Evolutionary conservation across 2,113 vertebrate genomes (phyloP).

Genomic region (Mormoops blainvillei): DNA sequence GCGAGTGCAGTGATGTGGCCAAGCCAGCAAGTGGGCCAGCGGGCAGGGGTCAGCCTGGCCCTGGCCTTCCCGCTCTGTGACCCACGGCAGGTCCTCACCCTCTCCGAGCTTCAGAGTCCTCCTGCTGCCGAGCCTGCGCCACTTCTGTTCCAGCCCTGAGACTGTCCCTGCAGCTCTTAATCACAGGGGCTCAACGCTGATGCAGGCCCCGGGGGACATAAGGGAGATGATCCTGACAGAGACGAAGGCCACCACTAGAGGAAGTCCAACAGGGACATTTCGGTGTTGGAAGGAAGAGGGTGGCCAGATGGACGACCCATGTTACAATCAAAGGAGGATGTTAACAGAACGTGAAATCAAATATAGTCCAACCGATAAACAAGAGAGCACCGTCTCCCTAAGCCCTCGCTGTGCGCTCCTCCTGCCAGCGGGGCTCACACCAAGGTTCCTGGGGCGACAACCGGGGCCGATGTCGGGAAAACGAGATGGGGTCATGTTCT

Average conservation of each 20-base stretch:
- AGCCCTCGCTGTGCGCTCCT: neutral
- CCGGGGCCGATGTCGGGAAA: neutral
- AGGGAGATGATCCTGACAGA: neutral
- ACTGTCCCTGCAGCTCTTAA: neutral
- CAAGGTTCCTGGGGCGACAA: too few relatives aligned
- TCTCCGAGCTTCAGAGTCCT: neutral
- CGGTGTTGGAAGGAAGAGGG: neutral
- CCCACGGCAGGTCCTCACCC: neutral
- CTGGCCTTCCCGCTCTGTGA: too few relatives aligned
- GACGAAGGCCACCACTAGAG: neutral
- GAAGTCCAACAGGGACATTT: neutral
- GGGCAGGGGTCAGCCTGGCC: neutral
- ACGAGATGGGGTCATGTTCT: neutral
- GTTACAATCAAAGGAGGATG: neutral
- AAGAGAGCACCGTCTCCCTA: neutral
- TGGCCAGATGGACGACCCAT: fast-evolving
- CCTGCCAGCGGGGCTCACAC: fast-evolving
- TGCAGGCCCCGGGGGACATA: neutral
- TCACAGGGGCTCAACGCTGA: neutral
- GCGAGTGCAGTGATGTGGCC: neutral
- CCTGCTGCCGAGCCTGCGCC: neutral
- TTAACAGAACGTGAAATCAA: neutral
- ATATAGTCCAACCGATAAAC: too few relatives aligned
- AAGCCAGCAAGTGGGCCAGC: neutral
- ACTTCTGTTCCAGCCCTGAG: fast-evolving